Evolutionary conservation across 2,797 vertebrate species (phyloP).

Genomic region (Characodon lateralis): DNA sequence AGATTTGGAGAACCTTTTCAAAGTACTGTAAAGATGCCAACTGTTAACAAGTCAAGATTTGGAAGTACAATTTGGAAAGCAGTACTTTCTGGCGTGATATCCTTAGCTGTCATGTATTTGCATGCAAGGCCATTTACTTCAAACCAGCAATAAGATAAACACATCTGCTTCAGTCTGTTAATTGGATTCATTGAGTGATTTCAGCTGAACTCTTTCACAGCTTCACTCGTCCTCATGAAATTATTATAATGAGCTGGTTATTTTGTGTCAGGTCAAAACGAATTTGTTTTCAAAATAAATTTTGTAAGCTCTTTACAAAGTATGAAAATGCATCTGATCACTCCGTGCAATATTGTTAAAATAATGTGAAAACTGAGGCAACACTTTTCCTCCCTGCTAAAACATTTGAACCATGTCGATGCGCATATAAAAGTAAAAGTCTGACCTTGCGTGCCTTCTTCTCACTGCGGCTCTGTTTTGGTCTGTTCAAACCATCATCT

Average conservation of each 20-base stretch:
- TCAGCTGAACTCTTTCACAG: too few relatives aligned
- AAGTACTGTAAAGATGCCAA: not conserved
- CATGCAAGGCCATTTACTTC: too few relatives aligned
- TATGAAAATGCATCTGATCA: not conserved
- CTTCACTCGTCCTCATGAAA: not conserved
- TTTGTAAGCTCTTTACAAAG: not conserved
- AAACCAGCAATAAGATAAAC: too few relatives aligned
- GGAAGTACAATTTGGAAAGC: too few relatives aligned
- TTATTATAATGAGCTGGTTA: not conserved
- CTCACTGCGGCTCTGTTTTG: constrained; percentile 97
- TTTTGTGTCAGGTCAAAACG: not conserved
- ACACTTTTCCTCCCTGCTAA: not conserved
- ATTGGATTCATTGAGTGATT: too few relatives aligned
- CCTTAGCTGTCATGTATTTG: too few relatives aligned
- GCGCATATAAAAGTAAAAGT: not conserved
- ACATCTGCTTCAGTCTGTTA: too few relatives aligned
- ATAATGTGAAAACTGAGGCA: not conserved
- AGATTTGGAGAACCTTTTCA: not conserved
- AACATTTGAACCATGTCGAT: not conserved
- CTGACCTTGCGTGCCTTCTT: constrained; percentile 97
- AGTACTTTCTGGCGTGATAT: too few relatives aligned
- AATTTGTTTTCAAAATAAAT: too few relatives aligned
- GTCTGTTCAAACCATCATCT: constrained; percentile 88
- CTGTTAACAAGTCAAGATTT: not conserved
- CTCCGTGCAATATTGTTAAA: not conserved